A percentile compares a stretch with the other conserved stretches of the same genome.
phyloP scores from a whole-genome alignment of 1,140 invertebrate genomes.

The Cyrtorhinus lividipennis region DNA sequence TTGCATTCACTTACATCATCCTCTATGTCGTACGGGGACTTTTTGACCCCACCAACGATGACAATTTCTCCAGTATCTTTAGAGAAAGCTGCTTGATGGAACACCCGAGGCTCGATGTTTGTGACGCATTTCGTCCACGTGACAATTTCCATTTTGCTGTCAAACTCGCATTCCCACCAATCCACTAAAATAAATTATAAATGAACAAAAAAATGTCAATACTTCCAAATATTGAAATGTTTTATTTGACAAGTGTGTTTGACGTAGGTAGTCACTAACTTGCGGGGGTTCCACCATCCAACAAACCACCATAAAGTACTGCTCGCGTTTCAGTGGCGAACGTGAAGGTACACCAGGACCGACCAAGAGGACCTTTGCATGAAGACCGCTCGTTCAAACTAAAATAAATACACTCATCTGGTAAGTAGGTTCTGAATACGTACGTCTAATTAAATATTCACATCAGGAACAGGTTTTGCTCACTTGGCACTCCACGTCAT shows the following conservation, averaged over 20 bases:
- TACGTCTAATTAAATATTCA: neutral
- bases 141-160: neutral
- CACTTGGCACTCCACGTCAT: constrained; percentile 34
- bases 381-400: constrained; percentile 20
- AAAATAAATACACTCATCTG: no score
- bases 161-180: constrained; percentile 22
- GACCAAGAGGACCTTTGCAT: constrained; percentile 28
- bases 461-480: constrained; percentile 13
- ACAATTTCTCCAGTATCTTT: constrained; percentile 20
- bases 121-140: constrained; percentile 5
- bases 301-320: constrained; percentile 34
- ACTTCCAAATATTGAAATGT: neutral
- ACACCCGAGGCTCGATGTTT: constrained; percentile 20
- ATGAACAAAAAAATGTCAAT: constrained; percentile 2
- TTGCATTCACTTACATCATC: constrained; percentile 17
- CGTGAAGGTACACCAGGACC: constrained; percentile 35
- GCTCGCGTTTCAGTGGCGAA: constrained; percentile 26
- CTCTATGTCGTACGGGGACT: constrained; percentile 19
- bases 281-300: constrained; percentile 19
- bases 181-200: constrained; percentile 19
- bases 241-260: neutral
- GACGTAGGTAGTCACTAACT: constrained; percentile 20
- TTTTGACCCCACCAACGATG: constrained; percentile 24
- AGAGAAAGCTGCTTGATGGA: constrained; percentile 23
- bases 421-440: no score